Base-by-base conservation (phyloP, 1,140 invertebrate species). In the Nephila pilipes region DNA sequence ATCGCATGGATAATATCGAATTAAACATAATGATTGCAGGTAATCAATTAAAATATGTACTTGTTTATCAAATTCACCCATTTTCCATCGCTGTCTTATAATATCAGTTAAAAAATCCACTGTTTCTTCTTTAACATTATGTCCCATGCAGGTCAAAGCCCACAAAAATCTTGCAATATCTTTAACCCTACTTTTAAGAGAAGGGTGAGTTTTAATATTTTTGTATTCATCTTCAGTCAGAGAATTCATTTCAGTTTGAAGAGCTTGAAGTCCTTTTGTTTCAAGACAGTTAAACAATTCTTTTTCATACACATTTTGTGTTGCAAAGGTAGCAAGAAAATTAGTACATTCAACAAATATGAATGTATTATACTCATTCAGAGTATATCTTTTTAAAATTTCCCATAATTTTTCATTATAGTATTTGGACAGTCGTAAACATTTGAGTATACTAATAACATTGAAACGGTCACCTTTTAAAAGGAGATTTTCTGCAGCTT, bases 121-220 rank as follows among this genome's bases (percentile, higher is more conserved):
- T 81, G 65, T 88, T 46, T 80, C 29, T 38, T 20, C 6, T 20
- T 87, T 63, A 10, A 69, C 14, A 16, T 14, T n/a, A 58, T 94
- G 93, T 60, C 85, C 58, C 32, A 94, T 60, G 58, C 25, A 38
- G 6, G 85, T 22, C 60, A 94, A 10, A 14, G 65, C 58, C 93
- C 93, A 94, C 29, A 92, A 58, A 89, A 94, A 94, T 1, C 90
- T 60, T 55, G 63, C 69, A 10, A 94, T 55, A 29, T 94, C 93
- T 69, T 94, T 94, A 2, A 89, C 60, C 12, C 93, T 22, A 36
- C 55, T 87, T n/a, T 58, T 69, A 55, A 85, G 8, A 2, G 80
- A 90, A 25, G 87, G 87, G 46, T 93, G 93, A 8, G 65, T 75
- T 60, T 93, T 90, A 22, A 57, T 55, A 63, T 81, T 58, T 20